Evolutionary conservation across 2,797 vertebrate species (phyloP), one percentile per base, ranked within the genome.

Genomic region (Poliocrania exsul): DNA sequence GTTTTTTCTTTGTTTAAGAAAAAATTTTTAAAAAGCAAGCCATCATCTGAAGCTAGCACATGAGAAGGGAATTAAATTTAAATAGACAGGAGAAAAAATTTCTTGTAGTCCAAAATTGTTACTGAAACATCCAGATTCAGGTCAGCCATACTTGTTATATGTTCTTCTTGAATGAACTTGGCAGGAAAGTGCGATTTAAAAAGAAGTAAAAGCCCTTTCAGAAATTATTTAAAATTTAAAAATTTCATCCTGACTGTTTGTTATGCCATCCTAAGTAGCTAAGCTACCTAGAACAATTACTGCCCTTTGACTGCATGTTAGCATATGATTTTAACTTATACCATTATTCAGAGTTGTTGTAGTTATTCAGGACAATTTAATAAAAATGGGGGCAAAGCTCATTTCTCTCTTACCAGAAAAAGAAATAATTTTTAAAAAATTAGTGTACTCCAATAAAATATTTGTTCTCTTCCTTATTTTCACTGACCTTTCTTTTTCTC

Each of bases 381-480:
- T 8, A 81, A 47, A 77, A 79, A n/a, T 17, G 2, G 3, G 35
- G 5, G 5, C 23, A 44, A 29, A 25, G 2, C 2, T 2, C 13
- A 73, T 73, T 77, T 10, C 3, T 62, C 77, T 66, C 37, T 67
- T 71, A 35, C 0, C 2, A 54, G 13, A 65, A 73, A 72, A 67
- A 57, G 10, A 50, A 49, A 23, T 9, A 14, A 6, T 12, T 42
- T 42, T 21, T 3, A 33, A 66, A 20, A 28, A 26, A 11, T 13
- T 3, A 16, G 5, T 53, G 33, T 35, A 33, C 7, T 1, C 8
- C 3, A 54, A 8, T n/a, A 33, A 46, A 17, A 1, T 37, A 23
- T 44, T 92, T 79, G 2, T 61, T 82, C 6, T 44, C 11, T 13
- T 38, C 10, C 13, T 8, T 58, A 8, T 71, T 60, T 81, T 44